phyloP scores from a whole-genome alignment of 2,113 vertebrate species.

The Carassius gibelio region DNA sequence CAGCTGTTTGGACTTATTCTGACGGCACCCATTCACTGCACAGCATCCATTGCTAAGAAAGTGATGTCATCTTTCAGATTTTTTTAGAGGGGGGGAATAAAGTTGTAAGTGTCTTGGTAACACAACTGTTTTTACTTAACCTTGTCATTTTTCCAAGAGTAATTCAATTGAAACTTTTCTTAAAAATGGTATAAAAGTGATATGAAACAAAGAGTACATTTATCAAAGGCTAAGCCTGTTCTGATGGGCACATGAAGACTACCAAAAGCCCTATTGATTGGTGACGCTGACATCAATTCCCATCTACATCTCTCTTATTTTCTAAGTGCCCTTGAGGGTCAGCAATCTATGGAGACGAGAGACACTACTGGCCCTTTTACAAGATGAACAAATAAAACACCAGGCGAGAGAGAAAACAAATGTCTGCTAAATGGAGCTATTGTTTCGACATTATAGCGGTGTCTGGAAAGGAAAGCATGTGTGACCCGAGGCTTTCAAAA shows the following conservation, averaged over 20 bases:
- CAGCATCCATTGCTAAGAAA: no score
- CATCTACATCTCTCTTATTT: constrained; percentile 58
- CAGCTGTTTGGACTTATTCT: no score
- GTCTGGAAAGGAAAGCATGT: constrained; percentile 58
- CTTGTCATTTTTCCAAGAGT: no score
- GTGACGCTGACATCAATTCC: constrained; percentile 51
- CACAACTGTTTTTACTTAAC: no score
- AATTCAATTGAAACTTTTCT: neutral
- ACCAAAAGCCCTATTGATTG: constrained; percentile 61
- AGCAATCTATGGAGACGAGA: constrained; percentile 63
- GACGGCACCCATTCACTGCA: no score
- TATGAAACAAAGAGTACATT: neutral
- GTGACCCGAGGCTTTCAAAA: constrained; percentile 63
- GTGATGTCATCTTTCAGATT: no score
- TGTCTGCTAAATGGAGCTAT: constrained; percentile 31
- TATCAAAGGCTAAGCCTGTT: constrained; percentile 39
- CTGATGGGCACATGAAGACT: constrained; percentile 36
- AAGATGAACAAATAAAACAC: constrained; percentile 60
- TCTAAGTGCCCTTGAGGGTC: constrained; percentile 59
- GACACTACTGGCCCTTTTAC: constrained; percentile 56
- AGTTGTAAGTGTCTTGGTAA: no score
- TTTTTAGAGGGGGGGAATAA: no score
- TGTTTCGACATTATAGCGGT: constrained; percentile 51
- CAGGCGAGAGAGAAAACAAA: constrained; percentile 46
- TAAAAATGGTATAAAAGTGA: neutral